Evolutionary conservation across 2,888 invertebrate species (phyloP).

Genomic region (Hirtodrosophila trivittata): DNA sequence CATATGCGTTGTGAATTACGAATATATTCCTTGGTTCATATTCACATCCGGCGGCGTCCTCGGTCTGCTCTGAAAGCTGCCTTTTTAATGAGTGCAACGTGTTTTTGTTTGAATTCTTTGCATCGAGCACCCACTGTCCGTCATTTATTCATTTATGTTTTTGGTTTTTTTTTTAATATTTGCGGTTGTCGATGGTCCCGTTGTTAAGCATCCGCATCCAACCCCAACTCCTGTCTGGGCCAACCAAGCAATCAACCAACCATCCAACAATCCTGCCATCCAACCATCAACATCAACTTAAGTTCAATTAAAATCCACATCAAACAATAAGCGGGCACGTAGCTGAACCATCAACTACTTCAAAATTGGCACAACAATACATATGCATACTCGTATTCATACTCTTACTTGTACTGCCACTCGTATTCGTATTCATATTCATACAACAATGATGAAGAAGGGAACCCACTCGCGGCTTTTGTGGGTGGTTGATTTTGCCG

Average conservation of each 20-base stretch:
- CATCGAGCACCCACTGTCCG: conserved; percentile 7
- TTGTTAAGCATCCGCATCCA: conserved; percentile 56
- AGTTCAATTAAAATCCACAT: conserved; percentile 83
- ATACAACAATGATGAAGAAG: conserved; percentile 6
- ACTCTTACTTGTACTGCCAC: conserved; percentile 9
- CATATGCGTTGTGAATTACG: conserved; percentile 72
- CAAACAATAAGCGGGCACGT: conserved; percentile 83
- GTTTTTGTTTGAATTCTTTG: conserved; percentile 67
- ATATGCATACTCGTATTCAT: conserved; percentile 17
- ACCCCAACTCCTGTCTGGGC: conserved; percentile 4
- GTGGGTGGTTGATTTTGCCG: conserved; percentile 49
- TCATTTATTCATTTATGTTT: conserved; percentile 21
- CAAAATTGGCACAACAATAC: conserved; percentile 65
- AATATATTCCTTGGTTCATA: conserved; percentile 12
- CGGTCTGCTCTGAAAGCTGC: conserved; percentile 24
- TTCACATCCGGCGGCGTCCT: conserved; percentile 4
- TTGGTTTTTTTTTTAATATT: conserved; percentile 62
- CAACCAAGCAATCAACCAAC: conserved; percentile 11
- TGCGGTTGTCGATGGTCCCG: conserved; percentile 66
- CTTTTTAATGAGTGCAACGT: conserved; percentile 79
- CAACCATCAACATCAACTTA: conserved; percentile 81
- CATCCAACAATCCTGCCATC: conserved; percentile 21
- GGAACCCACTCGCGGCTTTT: conserved; percentile 44
- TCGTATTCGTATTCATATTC: conserved; percentile 2
- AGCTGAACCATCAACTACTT: conserved; percentile 69